A percentile compares a stretch with the other conserved stretches of the same genome.
Conservation (phyloP, 2,888 invertebrate species). For the Diplazon laetatorius region DNA sequence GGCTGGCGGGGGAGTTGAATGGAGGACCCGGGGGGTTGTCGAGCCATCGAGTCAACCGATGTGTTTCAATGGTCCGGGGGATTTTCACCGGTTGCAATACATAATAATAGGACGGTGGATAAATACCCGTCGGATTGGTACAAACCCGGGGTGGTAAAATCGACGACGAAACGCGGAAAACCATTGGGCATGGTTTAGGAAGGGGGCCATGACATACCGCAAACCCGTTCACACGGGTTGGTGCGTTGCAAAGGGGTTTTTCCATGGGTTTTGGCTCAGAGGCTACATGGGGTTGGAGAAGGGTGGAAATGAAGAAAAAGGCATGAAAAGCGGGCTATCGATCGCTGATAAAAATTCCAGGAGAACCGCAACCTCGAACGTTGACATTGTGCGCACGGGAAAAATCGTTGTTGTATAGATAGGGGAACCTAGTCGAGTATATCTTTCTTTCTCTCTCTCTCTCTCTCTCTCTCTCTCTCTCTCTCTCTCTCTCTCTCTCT, state of each 20-base stretch:
- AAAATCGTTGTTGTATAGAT: too few species aligned
- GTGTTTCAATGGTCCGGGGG: constrained; percentile 54
- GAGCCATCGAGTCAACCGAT: constrained; percentile 45
- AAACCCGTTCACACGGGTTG: background rate
- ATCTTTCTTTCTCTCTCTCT: background rate
- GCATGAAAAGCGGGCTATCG: constrained; percentile 58
- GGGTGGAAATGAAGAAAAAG: background rate
- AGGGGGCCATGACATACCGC: background rate
- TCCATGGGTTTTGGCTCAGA: constrained; percentile 9
- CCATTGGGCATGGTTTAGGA: too few species aligned
- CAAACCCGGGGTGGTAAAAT: background rate
- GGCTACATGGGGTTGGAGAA: too few species aligned
- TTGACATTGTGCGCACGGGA: constrained; percentile 36
- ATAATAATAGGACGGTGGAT: background rate
- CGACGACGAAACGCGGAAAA: background rate
- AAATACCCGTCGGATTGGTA: background rate
- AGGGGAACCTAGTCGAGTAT: too few species aligned
- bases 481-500: constrained; percentile 3
- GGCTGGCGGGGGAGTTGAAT: constrained; percentile 53
- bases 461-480: constrained; percentile 16
- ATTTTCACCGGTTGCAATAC: constrained; percentile 20
- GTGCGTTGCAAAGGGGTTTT: background rate
- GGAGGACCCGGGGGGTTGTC: constrained; percentile 48
- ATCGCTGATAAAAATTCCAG: constrained; percentile 63
- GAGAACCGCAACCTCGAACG: constrained; percentile 29